Evolutionary conservation across 1,140 invertebrate species (phyloP).

Genomic region (Heliconius himera): DNA sequence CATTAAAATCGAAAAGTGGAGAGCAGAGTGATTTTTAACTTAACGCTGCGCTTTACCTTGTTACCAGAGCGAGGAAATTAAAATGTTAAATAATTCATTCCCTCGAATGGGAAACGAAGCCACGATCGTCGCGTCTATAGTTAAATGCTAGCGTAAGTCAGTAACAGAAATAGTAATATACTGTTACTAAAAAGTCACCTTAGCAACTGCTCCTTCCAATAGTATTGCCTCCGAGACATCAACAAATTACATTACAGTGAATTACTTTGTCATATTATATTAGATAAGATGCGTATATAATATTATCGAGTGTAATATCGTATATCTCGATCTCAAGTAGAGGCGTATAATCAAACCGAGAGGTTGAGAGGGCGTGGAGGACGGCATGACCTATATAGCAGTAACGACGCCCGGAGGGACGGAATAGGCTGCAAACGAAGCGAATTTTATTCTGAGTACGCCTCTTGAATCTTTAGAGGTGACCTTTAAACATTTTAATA

Average conservation of each 20-base stretch:
- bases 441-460: conserved; percentile 11
- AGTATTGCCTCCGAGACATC: neutral
- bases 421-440: conserved; percentile 24
- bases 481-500: neutral
- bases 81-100: too few species aligned
- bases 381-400: conserved; percentile 44
- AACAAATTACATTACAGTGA: neutral
- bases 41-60: too few species aligned
- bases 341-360: conserved; percentile 39
- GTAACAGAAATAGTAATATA: too few species aligned
- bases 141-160: too few species aligned
- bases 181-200: neutral
- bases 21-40: too few species aligned
- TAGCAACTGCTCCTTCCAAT: neutral
- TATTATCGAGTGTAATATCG: conserved; percentile 34
- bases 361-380: conserved; percentile 39
- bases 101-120: too few species aligned
- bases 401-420: conserved; percentile 38
- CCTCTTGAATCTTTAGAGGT: conserved; percentile 15
- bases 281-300: neutral
- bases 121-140: too few species aligned
- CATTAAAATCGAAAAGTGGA: too few species aligned
- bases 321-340: conserved; percentile 35
- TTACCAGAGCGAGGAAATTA: too few species aligned
- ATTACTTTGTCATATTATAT: conserved; percentile 11